Evolutionary conservation across 2,888 invertebrate species (phyloP).

Genomic region (Eurois occulta): DNA sequence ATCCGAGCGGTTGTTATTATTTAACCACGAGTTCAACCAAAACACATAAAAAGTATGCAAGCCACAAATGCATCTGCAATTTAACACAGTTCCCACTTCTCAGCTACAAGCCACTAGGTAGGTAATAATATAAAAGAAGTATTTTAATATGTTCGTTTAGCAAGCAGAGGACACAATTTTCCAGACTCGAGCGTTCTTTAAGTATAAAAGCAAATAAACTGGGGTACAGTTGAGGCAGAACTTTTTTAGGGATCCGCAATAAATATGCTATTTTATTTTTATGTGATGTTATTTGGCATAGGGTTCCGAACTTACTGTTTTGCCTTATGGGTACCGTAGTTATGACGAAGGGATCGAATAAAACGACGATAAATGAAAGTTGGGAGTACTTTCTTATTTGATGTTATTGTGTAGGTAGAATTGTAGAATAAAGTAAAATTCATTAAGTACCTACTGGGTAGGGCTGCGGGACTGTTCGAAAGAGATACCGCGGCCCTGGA

Average conservation of each 20-base stretch:
- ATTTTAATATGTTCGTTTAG: slow-evolving; percentile 68
- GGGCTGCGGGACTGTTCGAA: too few species aligned
- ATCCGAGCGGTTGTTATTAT: too few species aligned
- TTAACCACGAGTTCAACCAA: neutral
- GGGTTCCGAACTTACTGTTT: slow-evolving; percentile 41
- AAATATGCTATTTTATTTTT: slow-evolving; percentile 66
- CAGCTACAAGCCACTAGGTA: neutral
- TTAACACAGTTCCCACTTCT: slow-evolving; percentile 10
- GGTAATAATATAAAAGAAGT: slow-evolving; percentile 46
- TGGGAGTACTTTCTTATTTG: slow-evolving; percentile 20
- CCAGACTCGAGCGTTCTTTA: slow-evolving; percentile 72
- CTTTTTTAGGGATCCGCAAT: slow-evolving; percentile 60
- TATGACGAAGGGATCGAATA: slow-evolving; percentile 40
- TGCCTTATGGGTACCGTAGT: slow-evolving; percentile 21
- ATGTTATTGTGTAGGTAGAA: slow-evolving; percentile 7
- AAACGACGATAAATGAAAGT: slow-evolving; percentile 45
- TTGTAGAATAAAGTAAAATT: neutral
- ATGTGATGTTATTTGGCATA: slow-evolving; percentile 59
- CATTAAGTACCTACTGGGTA: neutral
- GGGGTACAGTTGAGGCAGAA: slow-evolving; percentile 53
- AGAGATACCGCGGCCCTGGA: too few species aligned
- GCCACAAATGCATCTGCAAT: neutral
- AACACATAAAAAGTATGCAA: neutral
- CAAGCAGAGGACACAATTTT: slow-evolving; percentile 73
- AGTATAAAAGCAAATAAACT: slow-evolving; percentile 79